Base-by-base conservation (phyloP, 2,797 vertebrate species). In the Chromis chromis region DNA sequence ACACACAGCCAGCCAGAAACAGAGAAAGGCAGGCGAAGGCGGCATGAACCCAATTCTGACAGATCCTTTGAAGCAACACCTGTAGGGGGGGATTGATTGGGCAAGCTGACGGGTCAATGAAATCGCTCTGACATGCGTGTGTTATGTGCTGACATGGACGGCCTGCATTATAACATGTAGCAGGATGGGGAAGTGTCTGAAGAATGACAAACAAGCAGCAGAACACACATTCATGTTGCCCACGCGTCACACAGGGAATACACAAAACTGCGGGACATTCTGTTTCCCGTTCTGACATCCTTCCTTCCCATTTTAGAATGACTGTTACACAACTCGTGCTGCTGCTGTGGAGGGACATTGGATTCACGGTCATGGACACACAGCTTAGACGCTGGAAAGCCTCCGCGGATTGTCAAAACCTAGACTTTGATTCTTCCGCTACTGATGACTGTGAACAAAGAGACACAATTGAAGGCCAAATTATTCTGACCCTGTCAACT, bases 81-180 rank as follows among this genome's bases (percentile, higher is more conserved):
- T 84, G 81, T 9, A 1, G 81, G 68, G 50, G 50, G 65, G 52
- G 57, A 73, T 50, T 63, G 78, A 86, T 74, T 61, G 66, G 58
- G 58, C n/a, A 6, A 50, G 46, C 53, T 70, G 65, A 69, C 7
- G 64, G 82, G 69, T 85, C 72, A 55, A 31, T 69, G 60, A 68
- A 78, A 42, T 46, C 61, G 27, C 52, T 62, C 36, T 0, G 1
- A 56, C 61, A 31, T 59, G 44, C 46, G 33, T 25, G 64, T 54
- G 24, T 53, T 54, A 49, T 36, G 25, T 61, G 19, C 58, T 11
- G 79, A 77, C 60, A 55, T 49, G 54, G 46, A 61, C 52, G 31
- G 49, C 42, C 28, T 56, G 39, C 24, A 46, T 60, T 53, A 67
- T 49, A 58, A 54, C 10, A 19, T 21, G 55, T n/a, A 36, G 44